These are phyloP conservation scores for Clarias macrocephalus DNA, from an alignment of 2,113 vertebrate genomes.

Conservation along the genomic window DNA sequence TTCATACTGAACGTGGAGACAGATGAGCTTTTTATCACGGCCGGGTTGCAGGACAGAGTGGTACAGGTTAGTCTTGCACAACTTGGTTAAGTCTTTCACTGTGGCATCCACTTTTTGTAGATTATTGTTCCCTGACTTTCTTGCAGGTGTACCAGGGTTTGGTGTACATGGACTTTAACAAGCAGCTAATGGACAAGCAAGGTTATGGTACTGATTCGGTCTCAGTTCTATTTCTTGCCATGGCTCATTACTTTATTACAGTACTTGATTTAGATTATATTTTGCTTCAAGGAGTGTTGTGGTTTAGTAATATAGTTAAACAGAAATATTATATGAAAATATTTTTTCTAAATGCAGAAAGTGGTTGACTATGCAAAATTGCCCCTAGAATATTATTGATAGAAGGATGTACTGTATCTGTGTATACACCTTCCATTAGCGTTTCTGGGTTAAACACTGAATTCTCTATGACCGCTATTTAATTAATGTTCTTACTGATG, in stretches of 20 bases:
- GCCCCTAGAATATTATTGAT: neutral
- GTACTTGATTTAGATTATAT: neutral
- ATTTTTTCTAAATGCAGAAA: neutral
- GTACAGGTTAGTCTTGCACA: constrained; percentile 70
- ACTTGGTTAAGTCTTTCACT: neutral
- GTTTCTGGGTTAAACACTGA: neutral
- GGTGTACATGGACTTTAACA: constrained; percentile 82
- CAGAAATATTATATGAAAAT: neutral
- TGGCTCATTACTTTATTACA: neutral
- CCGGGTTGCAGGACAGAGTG: constrained; percentile 80
- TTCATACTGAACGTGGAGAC: constrained; percentile 82
- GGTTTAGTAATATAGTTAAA: neutral
- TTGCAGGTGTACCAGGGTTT: constrained; percentile 79
- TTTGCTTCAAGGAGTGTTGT: neutral
- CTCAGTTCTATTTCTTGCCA: neutral
- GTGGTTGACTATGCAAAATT: neutral
- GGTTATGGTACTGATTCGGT: constrained; percentile 70
- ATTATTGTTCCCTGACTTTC: neutral
- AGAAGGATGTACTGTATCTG: too few species aligned
- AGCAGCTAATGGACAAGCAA: constrained; percentile 74
- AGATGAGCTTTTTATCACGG: constrained; percentile 81
- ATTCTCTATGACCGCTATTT: neutral
- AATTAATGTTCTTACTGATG: neutral
- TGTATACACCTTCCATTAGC: neutral
- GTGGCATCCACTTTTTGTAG: neutral